Evolutionary conservation across 2,888 invertebrate genomes (phyloP), one percentile per base, ranked within the genome.

Genomic region (Tiliacea citrago): DNA sequence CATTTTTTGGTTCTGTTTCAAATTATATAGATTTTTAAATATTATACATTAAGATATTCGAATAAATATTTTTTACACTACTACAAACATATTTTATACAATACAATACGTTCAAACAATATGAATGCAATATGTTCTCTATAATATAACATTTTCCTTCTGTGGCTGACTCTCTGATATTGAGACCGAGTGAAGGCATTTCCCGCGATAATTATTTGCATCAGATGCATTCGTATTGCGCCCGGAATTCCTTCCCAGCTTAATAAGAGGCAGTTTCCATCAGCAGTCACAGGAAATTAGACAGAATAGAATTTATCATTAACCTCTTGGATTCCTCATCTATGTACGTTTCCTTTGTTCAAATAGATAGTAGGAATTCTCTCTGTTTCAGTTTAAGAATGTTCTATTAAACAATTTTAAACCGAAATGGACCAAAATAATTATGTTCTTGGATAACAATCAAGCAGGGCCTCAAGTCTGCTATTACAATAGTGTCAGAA

Each of bases 241-340:
- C 29, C 9, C 3, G 58, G 65, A 49, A 74, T 79, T 55, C 39
- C 24, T 51, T 35, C 24, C 21, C 13, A 13, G 47, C 24, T 75
- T 62, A 81, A 67, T 75, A 75, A 80, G 75, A 63, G 21, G 18
- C 57, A 66, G 67, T 55, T 55, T n/a, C 58, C 24, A 72, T 68
- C 51, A 79, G 55, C 61, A 66, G 55, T 29, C 62, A 45, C n/a
- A 57, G 57, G 21, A 35, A 71, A 65, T 81, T 65, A 67, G 45
- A 72, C 63, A 21, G 63, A 55, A 57, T 72, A 68, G 71, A 80
- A 81, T 81, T 66, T 76, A 53, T 67, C 35, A 80, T 76, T 76
- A 81, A 68, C 49, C 16, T 51, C 55, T 7, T n/a, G 8, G 29
- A 60, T 60, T 72, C 58, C 49, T 49, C 42, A 49, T 3, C 24